A percentile compares a stretch with the other conserved stretches of the same genome.
phyloP scores from a whole-genome alignment of 1,140 invertebrate species.

The Copidosoma floridanum region DNA sequence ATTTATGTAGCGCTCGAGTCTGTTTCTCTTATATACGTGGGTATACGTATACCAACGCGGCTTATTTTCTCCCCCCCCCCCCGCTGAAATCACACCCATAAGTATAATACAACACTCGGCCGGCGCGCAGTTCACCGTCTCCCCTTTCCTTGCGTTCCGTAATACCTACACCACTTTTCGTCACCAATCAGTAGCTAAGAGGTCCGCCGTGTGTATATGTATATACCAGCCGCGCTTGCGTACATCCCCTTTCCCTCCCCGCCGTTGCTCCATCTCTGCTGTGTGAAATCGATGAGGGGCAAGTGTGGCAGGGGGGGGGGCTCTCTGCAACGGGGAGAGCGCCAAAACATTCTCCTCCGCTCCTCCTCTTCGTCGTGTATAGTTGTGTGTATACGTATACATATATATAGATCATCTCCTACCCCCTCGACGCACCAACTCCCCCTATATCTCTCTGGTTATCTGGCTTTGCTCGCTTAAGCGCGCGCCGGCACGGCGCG shows the following conservation, averaged over 20 bases:
- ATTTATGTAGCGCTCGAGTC: not conserved
- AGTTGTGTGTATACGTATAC: not conserved
- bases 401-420: not conserved
- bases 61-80: not conserved
- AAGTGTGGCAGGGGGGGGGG: not conserved
- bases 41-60: too few species aligned
- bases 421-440: not conserved
- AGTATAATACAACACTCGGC: too few species aligned
- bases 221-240: too few species aligned
- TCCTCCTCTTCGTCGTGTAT: conserved; percentile 16
- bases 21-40: not conserved
- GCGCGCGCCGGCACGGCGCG: conserved; percentile 10
- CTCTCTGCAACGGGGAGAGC: too few species aligned
- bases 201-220: conserved; percentile 27
- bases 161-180: conserved; percentile 34
- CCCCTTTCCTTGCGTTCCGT: not conserved
- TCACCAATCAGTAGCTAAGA: conserved; percentile 41
- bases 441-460: not conserved
- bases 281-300: conserved; percentile 43
- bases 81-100: not conserved
- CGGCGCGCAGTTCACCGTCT: too few species aligned
- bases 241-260: not conserved
- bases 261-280: conserved; percentile 19
- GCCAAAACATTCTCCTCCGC: conserved; percentile 37
- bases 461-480: conserved; percentile 12